A percentile compares a stretch with the other conserved stretches of the same genome.
These are phyloP conservation scores for Jacana jacana DNA, from an alignment of 2,113 vertebrate genomes.

Conservation along the genomic window DNA sequence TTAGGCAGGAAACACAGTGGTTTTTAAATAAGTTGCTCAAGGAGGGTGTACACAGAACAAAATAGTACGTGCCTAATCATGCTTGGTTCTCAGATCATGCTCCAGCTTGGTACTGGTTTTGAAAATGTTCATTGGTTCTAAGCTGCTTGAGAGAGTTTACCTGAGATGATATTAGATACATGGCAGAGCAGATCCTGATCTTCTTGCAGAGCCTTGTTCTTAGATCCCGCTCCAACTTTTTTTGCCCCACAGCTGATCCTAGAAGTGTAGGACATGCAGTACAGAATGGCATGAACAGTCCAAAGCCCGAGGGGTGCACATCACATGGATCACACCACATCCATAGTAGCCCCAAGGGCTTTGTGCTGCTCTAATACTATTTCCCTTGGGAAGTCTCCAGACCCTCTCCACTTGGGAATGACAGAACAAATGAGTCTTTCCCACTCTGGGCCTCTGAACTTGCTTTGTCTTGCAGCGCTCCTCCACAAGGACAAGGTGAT, in stretches of 20 bases:
- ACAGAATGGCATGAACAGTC: not conserved
- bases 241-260: not conserved
- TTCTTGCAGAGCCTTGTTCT: too few relatives aligned
- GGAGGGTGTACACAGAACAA: not conserved
- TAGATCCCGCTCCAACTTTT: not conserved
- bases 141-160: not conserved
- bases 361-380: not conserved
- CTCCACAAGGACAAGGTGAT: not conserved
- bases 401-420: not conserved
- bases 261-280: not conserved
- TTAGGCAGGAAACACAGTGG: not conserved
- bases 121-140: not conserved
- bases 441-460: not conserved
- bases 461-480: not conserved
- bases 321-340: not conserved
- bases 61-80: not conserved
- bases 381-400: not conserved
- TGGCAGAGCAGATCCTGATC: too few relatives aligned
- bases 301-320: not conserved
- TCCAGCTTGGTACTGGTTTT: not conserved
- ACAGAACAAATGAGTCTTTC: fast-evolving
- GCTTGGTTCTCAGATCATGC: not conserved
- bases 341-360: not conserved
- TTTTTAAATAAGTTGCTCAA: not conserved
- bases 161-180: not conserved